phyloP scores from a whole-genome alignment of 2,113 vertebrate species.

The Syngnathus scovelli region DNA sequence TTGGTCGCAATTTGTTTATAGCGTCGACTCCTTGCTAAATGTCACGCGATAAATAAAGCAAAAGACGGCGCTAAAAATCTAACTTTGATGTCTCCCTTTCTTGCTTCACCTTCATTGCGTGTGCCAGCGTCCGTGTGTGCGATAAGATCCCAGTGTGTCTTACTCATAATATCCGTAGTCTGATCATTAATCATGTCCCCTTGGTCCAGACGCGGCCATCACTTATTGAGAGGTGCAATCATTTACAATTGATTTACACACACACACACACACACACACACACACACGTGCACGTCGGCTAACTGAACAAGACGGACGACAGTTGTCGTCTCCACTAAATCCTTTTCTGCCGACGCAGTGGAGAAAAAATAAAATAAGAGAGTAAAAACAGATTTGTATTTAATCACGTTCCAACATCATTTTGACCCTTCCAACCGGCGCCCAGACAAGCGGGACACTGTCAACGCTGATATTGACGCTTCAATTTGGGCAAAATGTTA shows the following conservation, averaged over 20 bases:
- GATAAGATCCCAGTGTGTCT: constrained; percentile 58
- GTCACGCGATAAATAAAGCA: background rate
- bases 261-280: background rate
- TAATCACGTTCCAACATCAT: background rate
- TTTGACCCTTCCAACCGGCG: background rate
- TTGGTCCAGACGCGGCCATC: constrained; percentile 55
- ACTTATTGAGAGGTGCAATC: constrained; percentile 67
- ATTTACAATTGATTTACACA: constrained; percentile 70
- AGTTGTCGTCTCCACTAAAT: background rate
- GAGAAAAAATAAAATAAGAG: background rate
- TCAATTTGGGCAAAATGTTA: constrained; percentile 24
- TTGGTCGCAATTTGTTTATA: no score
- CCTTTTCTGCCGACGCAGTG: background rate
- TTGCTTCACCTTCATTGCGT: constrained; percentile 9
- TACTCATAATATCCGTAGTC: constrained; percentile 65
- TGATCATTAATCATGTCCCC: constrained; percentile 68
- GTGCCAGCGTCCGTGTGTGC: constrained; percentile 27
- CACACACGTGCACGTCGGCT: constrained; percentile 34
- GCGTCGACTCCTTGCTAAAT: no score
- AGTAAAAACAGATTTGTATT: background rate
- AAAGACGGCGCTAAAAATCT: background rate
- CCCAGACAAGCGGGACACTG: constrained; percentile 5
- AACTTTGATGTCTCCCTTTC: background rate
- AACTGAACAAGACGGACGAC: constrained; percentile 40
- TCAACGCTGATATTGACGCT: constrained; percentile 24